These are phyloP conservation scores for Anguilla japonica DNA, from an alignment of 2,113 vertebrate species.

Conservation along the genomic window DNA sequence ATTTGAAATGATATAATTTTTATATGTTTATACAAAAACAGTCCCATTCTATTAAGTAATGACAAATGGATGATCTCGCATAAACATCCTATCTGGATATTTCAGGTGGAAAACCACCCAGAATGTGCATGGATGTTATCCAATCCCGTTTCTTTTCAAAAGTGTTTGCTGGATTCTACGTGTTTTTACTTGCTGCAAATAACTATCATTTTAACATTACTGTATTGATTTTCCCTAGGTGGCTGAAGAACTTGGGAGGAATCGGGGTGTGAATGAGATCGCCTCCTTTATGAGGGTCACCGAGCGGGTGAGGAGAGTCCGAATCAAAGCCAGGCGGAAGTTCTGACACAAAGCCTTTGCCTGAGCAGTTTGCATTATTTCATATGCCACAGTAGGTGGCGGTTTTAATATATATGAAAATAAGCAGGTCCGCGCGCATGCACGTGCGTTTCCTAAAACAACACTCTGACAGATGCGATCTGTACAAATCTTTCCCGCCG, in stretches of 20 bases:
- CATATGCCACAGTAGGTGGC: conserved; percentile 79
- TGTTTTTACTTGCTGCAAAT: conserved; percentile 43
- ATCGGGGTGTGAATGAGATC: conserved; percentile 61
- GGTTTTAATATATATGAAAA: conserved; percentile 99
- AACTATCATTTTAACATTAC: conserved; percentile 50
- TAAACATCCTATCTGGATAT: not conserved
- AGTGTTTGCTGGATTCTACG: not conserved
- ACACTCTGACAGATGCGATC: conserved; percentile 79
- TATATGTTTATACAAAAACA: too few species aligned
- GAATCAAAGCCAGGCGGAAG: conserved; percentile 67
- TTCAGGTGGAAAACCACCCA: not conserved
- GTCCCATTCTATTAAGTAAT: too few species aligned
- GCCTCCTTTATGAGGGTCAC: conserved; percentile 65
- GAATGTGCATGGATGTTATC: not conserved
- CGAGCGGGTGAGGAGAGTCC: conserved; percentile 49
- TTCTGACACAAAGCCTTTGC: conserved; percentile 75
- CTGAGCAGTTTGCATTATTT: conserved; percentile 73
- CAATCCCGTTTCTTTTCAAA: not conserved
- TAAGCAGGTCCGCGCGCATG: conserved; percentile 84
- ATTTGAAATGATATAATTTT: too few species aligned
- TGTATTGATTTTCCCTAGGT: conserved; percentile 44
- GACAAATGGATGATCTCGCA: not conserved
- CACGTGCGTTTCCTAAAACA: conserved; percentile 84
- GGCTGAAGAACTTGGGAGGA: conserved; percentile 50
- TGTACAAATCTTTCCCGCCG: conserved; percentile 68